Evolutionary conservation across 64 coral and sea anemone species (phyloP), one percentile per base, ranked within the genome.

Genomic region (Pachyseris speciosa): DNA sequence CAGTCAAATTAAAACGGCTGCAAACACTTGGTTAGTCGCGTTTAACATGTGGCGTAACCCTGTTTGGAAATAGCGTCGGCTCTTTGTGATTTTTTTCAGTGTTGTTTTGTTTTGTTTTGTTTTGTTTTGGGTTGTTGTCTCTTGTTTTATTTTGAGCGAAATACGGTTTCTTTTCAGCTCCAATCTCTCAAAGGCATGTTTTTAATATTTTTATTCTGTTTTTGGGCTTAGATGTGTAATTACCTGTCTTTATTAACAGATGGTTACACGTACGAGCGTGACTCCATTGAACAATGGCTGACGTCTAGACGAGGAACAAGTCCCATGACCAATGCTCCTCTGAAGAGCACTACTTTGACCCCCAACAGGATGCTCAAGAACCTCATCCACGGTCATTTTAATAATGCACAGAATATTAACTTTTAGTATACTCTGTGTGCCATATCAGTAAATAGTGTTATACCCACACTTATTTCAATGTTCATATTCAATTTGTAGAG

Each of bases 181-280:
- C 51, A 11, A 55, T 55, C 20, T 61, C 58, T 0, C 22, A 61
- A 24, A 16, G 24, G 6, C 2, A 39, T 1, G 28, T 37, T 60
- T 15, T 37, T 60, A 43, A 12, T 67, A 57, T 22, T 6, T 39
- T 72, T 47, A 19, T 37, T 41, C 26, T 34, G 40, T 86, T 25
- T 78, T 20, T 58, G 17, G 81, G 11, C 4, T 49, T 49, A 49
- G 8, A 7, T 49, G n/a, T n/a, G n/a, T 68, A 31, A 15, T 64
- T 9, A 28, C 9, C 9, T 20, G 31, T 43, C 26, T 31, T 41
- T 87, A 52, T 27, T 69, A 87, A 55, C 51, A 98, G 96, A 99
- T 95, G 97, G 97, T 37, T 95, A 93, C 44, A 95, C 97, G 7
- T 99, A 99, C 53, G 97, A 99, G 32, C 97, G 97, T 74, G 86